Conservation (phyloP, 1,140 invertebrate genomes). For the Zaprionus vittiger region DNA sequence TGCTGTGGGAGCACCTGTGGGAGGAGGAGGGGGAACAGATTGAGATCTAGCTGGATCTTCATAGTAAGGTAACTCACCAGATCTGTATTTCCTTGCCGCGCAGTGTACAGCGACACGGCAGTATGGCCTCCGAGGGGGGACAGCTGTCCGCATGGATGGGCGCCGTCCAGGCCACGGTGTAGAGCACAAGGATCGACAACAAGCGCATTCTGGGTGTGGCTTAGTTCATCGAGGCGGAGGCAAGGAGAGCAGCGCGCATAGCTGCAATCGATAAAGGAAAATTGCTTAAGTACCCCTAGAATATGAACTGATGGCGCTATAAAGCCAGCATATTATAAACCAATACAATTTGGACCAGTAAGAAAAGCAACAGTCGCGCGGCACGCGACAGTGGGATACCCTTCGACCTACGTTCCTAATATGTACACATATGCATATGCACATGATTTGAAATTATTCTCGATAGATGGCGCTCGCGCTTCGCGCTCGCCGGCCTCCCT, state of each 20-base stretch:
- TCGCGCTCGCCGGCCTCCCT: too few species aligned
- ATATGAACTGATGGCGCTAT: too few species aligned
- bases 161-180: conserved; percentile 31
- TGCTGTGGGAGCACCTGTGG: conserved; percentile 93
- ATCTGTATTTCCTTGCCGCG: conserved; percentile 85
- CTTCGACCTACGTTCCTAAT: too few species aligned
- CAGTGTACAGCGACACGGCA: conserved; percentile 85
- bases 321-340: background rate
- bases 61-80: conserved; percentile 73
- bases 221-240: conserved; percentile 28
- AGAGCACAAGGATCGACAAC: conserved; percentile 47
- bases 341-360: too few species aligned
- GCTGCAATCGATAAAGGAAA: conserved; percentile 8
- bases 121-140: conserved; percentile 85
- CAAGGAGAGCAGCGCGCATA: conserved; percentile 36
- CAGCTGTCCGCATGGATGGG: conserved; percentile 74
- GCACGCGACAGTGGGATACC: too few species aligned
- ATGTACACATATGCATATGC: too few species aligned
- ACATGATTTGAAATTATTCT: too few species aligned
- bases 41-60: background rate
- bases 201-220: conserved; percentile 20
- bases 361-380: too few species aligned
- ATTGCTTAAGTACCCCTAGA: too few species aligned
- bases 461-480: too few species aligned
- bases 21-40: background rate